Percentiles rank a stretch among this genome's conserved stretches.
Evolutionary conservation across 2,797 vertebrate genomes (phyloP).

Genomic region (Knipowitschia caucasica): DNA sequence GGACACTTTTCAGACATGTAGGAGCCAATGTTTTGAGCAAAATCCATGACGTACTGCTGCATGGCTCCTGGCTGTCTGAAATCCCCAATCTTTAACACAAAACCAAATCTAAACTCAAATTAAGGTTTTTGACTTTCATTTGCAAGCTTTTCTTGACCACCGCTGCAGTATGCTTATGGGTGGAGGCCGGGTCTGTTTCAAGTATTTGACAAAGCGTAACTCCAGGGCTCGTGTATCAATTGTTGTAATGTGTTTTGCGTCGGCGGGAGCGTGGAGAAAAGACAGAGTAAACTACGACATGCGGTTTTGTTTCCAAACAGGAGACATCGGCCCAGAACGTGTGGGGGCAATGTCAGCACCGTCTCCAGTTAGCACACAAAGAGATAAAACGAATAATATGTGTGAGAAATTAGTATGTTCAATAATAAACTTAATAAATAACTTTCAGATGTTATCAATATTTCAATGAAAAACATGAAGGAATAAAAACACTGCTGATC

Average conservation of each 20-base stretch:
- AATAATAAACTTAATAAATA: too few species aligned
- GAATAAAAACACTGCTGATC: too few species aligned
- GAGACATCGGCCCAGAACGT: slow-evolving; percentile 41
- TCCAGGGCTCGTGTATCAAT: slow-evolving; percentile 54
- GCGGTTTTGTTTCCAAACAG: slow-evolving; percentile 39
- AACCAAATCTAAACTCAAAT: slow-evolving; percentile 71
- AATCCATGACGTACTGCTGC: slow-evolving; percentile 71
- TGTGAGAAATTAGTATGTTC: too few species aligned
- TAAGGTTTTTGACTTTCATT: slow-evolving; percentile 71
- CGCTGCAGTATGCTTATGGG: slow-evolving; percentile 56
- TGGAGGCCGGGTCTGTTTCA: slow-evolving; percentile 63
- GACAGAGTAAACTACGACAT: slow-evolving; percentile 38
- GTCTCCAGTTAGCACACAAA: slow-evolving; percentile 27
- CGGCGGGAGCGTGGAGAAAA: slow-evolving; percentile 23
- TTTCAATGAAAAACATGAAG: too few species aligned
- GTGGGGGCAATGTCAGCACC: slow-evolving; percentile 56
- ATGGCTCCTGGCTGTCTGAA: slow-evolving; percentile 79
- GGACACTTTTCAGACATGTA: slow-evolving; percentile 74
- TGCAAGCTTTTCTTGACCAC: slow-evolving; percentile 65
- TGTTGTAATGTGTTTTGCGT: slow-evolving; percentile 43
- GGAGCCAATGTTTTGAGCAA: slow-evolving; percentile 75
- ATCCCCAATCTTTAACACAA: slow-evolving; percentile 74
- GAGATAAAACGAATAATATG: neutral
- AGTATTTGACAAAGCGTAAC: slow-evolving; percentile 64
- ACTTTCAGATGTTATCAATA: too few species aligned